Base-by-base conservation (phyloP, 2,113 vertebrate genomes). In the Mormoops blainvillei region DNA sequence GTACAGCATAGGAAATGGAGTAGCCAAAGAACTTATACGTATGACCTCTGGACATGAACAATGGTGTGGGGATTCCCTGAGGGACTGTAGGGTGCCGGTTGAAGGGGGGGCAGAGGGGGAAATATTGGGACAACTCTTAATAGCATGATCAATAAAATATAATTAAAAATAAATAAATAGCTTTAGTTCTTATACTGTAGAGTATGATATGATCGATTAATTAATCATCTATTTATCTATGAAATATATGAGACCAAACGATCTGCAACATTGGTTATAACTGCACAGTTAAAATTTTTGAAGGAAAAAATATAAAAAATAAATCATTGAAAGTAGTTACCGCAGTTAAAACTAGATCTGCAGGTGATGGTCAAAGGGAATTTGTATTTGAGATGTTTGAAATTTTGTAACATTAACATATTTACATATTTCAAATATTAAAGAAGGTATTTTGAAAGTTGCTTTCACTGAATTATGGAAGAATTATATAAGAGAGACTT, bases 371-470 rank as follows among this genome's bases (percentile, higher is more conserved):
- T 31, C 18, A 77, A 48, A 73, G 10, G 48, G 3, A 24, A 58
- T 91, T 86, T 81, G 7, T 76, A 14, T 56, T 33, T 67, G 1
- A 65, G 20, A 58, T 65, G 6, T 41, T 31, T 58, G 20, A 52
- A 76, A 50, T 54, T 61, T 91, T 70, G 12, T 18, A 61, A 67
- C 87, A 61, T n/a, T 45, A 63, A 6, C 8, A n/a, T 89, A 73
- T 91, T 93, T 93, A 6, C 8, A n/a, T 89, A 73, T 91, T 93
- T 93, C 52, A 96, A 12, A 85, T 43, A 61, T 61, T 24, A 33
- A 80, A 86, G 85, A 61, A 10, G 9, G 19, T 33, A 13, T n/a
- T 87, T 82, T 90, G n/a, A 45, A 9, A 82, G 20, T 52, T 78
- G 14, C 31, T 89, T 1, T 52, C 63, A 70, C 18, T 86, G 14